A percentile compares a stretch with the other conserved stretches of the same genome.
phyloP scores from a whole-genome alignment of 2,888 invertebrate species.

The Xanthia togata region DNA sequence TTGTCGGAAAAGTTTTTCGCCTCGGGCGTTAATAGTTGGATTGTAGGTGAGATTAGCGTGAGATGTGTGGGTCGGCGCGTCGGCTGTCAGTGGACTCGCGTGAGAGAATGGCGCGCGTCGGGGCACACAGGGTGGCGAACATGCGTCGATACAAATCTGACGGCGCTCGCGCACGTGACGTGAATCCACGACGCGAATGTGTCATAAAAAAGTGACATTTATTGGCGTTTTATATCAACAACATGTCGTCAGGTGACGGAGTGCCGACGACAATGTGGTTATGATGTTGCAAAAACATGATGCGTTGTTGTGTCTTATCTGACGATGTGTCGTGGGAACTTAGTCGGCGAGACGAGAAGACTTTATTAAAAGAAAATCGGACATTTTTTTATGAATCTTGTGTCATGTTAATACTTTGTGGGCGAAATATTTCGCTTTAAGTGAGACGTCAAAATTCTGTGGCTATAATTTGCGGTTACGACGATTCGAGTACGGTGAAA shows the following conservation, averaged over 20 bases:
- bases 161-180: slow-evolving; percentile 86
- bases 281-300: slow-evolving; percentile 87
- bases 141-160: slow-evolving; percentile 86
- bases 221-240: slow-evolving; percentile 90
- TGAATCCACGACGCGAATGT: slow-evolving; percentile 82
- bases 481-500: slow-evolving; percentile 53
- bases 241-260: slow-evolving; percentile 85
- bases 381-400: slow-evolving; percentile 57
- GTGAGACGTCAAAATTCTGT: slow-evolving; percentile 63
- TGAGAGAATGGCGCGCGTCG: slow-evolving; percentile 83
- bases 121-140: slow-evolving; percentile 82
- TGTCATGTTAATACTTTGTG: slow-evolving; percentile 58
- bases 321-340: slow-evolving; percentile 83
- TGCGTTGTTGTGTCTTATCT: slow-evolving; percentile 79
- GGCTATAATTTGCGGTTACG: slow-evolving; percentile 66
- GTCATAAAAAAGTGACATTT: slow-evolving; percentile 90
- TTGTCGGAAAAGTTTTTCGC: slow-evolving; percentile 83
- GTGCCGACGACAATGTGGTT: slow-evolving; percentile 82
- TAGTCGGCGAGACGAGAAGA: slow-evolving; percentile 71
- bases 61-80: slow-evolving; percentile 69
- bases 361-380: slow-evolving; percentile 74
- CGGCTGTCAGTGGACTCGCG: slow-evolving; percentile 74
- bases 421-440: slow-evolving; percentile 50
- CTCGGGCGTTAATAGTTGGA: slow-evolving; percentile 80
- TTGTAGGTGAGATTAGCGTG: slow-evolving; percentile 82